Evolutionary conservation across 2,113 vertebrate genomes (phyloP), one percentile per base, ranked within the genome.

Genomic region (Cephalopholis sonnerati): DNA sequence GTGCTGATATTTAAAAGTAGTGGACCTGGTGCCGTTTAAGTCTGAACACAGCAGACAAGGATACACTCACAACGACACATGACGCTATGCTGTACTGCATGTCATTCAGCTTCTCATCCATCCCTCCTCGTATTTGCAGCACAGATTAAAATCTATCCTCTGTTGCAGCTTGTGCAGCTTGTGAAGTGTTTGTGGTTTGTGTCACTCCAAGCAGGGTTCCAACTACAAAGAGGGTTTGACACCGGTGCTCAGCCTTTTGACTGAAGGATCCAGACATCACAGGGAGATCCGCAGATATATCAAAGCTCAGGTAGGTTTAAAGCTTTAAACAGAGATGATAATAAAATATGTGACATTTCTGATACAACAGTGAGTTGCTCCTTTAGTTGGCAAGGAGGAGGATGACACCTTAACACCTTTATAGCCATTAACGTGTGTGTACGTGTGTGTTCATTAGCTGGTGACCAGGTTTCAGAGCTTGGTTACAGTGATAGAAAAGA

Each of bases 171-270:
- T 76, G 48, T 76, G 78, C 54, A 84, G 54, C 39, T 73, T 83
- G 63, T 79, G 79, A 89, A 79, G 71, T 82, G 50, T 67, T 32
- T 82, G 32, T 88, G 59, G 51, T 84, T 41, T 89, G 17, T 91
- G 44, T 88, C 74, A 67, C 68, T 78, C 44, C 68, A 86, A 86
- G 76, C 89, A 99, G 98, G 97, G 97, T 71, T 96, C 96, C 92
- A 98, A 98, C 96, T 99, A 97, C 88, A 98, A 97, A 93, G 98
- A 99, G 91, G 97, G 98, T 55, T 93, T 99, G 89, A 99, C 98
- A 79, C 98, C 98, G 22, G 98, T 99, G 86, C 97, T 99, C 75
- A 99, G 97, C 93, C 95, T 99, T 79, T 90, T 99, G 92, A 99
- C 98, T 7, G 97, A 96, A 91, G 97, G 97, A 87, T 98, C 97